Evolutionary conservation across 2,888 invertebrate genomes (phyloP), one percentile per base, ranked within the genome.

Genomic region (Sepiola atlantica): DNA sequence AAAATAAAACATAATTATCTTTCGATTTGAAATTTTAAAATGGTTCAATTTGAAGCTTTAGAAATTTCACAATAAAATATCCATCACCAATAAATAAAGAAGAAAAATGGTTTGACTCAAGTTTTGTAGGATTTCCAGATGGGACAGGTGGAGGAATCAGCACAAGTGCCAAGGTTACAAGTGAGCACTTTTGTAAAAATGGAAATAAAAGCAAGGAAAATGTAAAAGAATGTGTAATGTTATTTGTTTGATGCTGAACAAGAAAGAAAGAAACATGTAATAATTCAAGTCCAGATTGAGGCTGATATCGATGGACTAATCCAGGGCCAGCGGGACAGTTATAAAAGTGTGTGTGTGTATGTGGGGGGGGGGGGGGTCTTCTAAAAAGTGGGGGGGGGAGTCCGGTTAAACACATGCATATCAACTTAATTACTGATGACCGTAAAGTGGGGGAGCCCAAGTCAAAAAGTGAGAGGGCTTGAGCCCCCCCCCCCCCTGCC

Each of bases 141-240:
- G 14, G 77, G 10, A 77, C 77, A 28, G 77, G 10, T 77, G 77
- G n/a, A 6, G n/a, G 77, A 28, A 77, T 28, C 57, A 61, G 21
- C n/a, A 77, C 77, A 77, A 77, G 77, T 77, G 77, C 77, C 77
- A 77, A 77, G 77, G 28, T 77, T 77, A 77, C 77, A 28, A 77
- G 10, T 77, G 14, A 45, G 8, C 45, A 45, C 45, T 45, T 45
- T 45, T 45, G 45, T 45, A 45, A 2, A 45, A 45, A 8, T 45
- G 28, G 0, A 61, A 10, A 24, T 2, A 77, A n/a, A 77, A 77
- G n/a, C 0, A 12, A n/a, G 12, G 1, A 28, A 18, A 77, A 10
- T 28, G n/a, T n/a, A 6, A n/a, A 77, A n/a, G n/a, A n/a, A 14
- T 0, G 16, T 61, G 10, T 77, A 2, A 77, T 77, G 28, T 77